These are phyloP conservation scores for Aproaerema taeniolella DNA, from an alignment of 2,888 invertebrate species.

Conservation along the genomic window DNA sequence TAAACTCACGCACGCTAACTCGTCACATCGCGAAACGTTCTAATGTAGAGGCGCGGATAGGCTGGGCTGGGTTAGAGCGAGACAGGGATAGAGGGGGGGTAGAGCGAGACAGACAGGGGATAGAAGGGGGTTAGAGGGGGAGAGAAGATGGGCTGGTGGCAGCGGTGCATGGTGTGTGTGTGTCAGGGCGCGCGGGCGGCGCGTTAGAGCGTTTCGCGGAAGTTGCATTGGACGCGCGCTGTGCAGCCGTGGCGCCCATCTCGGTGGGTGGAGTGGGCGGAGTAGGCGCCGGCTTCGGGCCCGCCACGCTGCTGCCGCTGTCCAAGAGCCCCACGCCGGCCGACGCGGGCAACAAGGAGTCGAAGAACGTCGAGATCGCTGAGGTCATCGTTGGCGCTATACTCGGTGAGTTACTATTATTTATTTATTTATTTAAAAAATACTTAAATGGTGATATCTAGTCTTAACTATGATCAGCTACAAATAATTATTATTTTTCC, in stretches of 20 bases:
- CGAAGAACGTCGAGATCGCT: conserved; percentile 95
- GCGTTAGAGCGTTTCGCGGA: conserved; percentile 85
- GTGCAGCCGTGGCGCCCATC: conserved; percentile 85
- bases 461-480: too few relatives aligned
- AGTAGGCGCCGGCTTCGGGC: conserved; percentile 79
- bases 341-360: conserved; percentile 86
- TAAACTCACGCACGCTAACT: conserved; percentile 30
- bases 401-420: conserved; percentile 89
- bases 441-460: too few relatives aligned
- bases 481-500: too few relatives aligned
- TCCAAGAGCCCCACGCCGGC: conserved; percentile 89
- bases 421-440: too few relatives aligned
- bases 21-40: conserved; percentile 64
- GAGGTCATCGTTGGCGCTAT: conserved; percentile 98
- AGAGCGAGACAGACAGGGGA: conserved; percentile 16
- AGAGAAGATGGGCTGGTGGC: background rate
- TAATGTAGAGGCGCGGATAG: conserved; percentile 37
- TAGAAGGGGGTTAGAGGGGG: conserved; percentile 1
- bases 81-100: conserved; percentile 18
- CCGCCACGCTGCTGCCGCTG: conserved; percentile 84
- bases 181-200: conserved; percentile 67
- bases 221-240: conserved; percentile 85
- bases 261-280: conserved; percentile 82
- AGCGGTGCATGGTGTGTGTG: conserved; percentile 8
- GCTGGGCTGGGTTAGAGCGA: too few relatives aligned